Evolutionary conservation across 2,113 vertebrate genomes (phyloP).

Genomic region (Scolopax mira): DNA sequence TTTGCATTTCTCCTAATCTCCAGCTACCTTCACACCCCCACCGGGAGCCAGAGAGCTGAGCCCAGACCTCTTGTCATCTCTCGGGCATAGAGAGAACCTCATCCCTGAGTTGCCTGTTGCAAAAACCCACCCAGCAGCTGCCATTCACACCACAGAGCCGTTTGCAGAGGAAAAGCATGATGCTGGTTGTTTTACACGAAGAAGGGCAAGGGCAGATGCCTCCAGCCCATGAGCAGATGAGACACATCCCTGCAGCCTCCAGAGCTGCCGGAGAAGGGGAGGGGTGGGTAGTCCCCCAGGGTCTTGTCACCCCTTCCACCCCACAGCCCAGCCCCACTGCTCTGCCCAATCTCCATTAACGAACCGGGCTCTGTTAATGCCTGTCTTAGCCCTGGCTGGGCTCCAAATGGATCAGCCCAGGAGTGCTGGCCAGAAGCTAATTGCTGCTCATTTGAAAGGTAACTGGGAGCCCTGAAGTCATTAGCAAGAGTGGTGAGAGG

Average conservation of each 20-base stretch:
- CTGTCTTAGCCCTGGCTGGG: background rate
- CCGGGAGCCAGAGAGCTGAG: background rate
- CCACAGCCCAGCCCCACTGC: background rate
- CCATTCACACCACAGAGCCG: background rate
- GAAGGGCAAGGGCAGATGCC: background rate
- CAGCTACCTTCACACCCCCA: background rate
- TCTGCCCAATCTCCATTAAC: background rate
- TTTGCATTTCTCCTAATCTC: background rate
- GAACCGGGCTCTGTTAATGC: rapidly evolving
- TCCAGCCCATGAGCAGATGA: background rate
- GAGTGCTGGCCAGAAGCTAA: background rate
- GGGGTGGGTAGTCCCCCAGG: rapidly evolving
- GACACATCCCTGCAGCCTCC: background rate
- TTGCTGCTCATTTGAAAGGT: background rate
- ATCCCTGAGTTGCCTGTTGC: background rate
- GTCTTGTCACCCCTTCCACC: background rate
- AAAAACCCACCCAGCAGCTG: background rate
- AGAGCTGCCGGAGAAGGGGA: rapidly evolving
- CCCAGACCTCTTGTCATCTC: background rate
- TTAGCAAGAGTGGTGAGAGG: background rate
- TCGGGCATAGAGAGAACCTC: rapidly evolving
- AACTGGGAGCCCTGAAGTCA: background rate
- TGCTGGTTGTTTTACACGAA: background rate
- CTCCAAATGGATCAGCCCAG: background rate
- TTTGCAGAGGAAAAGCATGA: background rate